Conservation (phyloP, 2,888 invertebrate genomes). For the Cosmia pyralina region DNA sequence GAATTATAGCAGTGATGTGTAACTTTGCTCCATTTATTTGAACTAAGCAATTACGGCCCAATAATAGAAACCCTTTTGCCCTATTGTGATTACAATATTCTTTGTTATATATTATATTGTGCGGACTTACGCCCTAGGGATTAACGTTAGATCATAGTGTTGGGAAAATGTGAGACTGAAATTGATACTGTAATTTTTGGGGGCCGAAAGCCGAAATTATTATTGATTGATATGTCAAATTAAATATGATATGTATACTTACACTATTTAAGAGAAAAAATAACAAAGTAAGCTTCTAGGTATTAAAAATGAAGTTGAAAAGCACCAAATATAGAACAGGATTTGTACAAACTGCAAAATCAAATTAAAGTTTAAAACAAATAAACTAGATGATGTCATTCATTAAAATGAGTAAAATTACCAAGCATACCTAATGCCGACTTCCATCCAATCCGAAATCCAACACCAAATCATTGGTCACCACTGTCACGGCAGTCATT, state of each 20-base stretch:
- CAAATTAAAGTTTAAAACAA: background rate
- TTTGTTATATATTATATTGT: slow-evolving; percentile 61
- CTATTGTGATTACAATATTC: slow-evolving; percentile 66
- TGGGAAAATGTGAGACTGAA: background rate
- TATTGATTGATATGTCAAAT: background rate
- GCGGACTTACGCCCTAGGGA: slow-evolving; percentile 56
- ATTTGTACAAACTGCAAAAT: background rate
- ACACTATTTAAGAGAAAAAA: too few relatives aligned
- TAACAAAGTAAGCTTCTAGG: too few relatives aligned
- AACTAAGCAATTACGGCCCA: slow-evolving; percentile 57
- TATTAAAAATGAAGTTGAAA: too few relatives aligned
- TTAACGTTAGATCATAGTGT: slow-evolving; percentile 44
- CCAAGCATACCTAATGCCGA: too few relatives aligned
- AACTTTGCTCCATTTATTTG: slow-evolving; percentile 35
- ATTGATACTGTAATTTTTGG: background rate
- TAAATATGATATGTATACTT: background rate
- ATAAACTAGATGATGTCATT: background rate
- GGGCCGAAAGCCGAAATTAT: slow-evolving; percentile 33
- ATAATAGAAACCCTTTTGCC: slow-evolving; percentile 60
- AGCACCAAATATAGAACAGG: too few relatives aligned
- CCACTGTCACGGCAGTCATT: background rate
- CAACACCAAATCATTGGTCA: background rate
- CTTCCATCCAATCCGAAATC: background rate
- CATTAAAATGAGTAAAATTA: too few relatives aligned
- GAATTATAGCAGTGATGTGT: slow-evolving; percentile 4